A percentile compares a stretch with the other conserved stretches of the same genome.
Conservation (phyloP, 2,113 vertebrate species). For the Budorcas taxicolor region DNA sequence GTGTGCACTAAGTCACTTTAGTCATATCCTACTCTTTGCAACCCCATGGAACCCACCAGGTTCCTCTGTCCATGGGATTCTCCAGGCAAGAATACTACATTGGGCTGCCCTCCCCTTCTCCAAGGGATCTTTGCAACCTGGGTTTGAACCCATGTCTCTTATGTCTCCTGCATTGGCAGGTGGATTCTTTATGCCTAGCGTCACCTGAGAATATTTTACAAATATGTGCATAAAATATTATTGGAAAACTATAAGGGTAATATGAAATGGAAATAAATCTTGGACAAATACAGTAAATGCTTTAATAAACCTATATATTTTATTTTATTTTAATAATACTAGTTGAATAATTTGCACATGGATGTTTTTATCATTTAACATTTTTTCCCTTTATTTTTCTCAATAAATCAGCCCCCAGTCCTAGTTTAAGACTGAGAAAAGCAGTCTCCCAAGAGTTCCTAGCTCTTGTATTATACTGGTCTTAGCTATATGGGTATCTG, state of each 20-base stretch:
- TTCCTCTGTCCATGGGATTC: not conserved
- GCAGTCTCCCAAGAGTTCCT: not conserved
- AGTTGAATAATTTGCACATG: not conserved
- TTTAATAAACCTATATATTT: not conserved
- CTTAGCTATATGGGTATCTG: not conserved
- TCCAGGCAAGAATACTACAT: not conserved
- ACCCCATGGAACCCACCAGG: not conserved
- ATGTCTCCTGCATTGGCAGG: not conserved
- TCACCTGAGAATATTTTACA: not conserved
- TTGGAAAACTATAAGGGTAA: not conserved
- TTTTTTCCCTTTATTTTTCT: not conserved
- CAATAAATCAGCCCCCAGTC: not conserved
- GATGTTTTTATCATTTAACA: not conserved
- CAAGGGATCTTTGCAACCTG: not conserved
- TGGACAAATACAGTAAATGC: not conserved
- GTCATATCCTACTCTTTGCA: not conserved
- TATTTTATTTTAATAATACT: not conserved
- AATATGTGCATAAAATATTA: not conserved
- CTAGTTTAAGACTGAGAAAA: not conserved
- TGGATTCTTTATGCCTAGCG: not conserved
- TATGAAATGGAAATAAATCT: not conserved
- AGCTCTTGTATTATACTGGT: not conserved
- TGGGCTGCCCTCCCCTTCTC: not conserved
- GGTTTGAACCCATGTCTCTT: not conserved
- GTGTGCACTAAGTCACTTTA: not conserved